phyloP scores from a whole-genome alignment of 2,113 vertebrate genomes.

The Oncorhynchus tshawytscha region DNA sequence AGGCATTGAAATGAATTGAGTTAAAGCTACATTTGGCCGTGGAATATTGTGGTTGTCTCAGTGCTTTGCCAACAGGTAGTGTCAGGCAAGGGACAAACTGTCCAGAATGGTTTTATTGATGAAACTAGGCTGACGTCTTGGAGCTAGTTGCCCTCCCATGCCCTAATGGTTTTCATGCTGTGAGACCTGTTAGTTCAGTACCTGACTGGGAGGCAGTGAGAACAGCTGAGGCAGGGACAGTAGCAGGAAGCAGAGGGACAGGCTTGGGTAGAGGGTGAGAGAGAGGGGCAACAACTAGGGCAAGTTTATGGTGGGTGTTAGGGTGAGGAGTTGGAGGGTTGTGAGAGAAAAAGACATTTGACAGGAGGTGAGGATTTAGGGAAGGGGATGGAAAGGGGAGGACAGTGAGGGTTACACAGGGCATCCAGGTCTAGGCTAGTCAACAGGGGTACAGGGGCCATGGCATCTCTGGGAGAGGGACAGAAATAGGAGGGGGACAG shows the following conservation, averaged over 20 bases:
- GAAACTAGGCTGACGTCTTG: too few relatives aligned
- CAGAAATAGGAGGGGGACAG: background rate
- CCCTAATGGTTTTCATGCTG: too few relatives aligned
- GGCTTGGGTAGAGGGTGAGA: conserved; percentile 6
- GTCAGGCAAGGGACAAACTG: background rate
- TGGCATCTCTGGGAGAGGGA: conserved; percentile 27
- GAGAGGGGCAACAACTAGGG: conserved; percentile 14
- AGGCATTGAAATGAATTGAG: too few relatives aligned
- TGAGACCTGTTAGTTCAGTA: conserved; percentile 34
- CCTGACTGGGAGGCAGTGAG: conserved; percentile 53
- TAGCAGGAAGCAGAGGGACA: background rate
- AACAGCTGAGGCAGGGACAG: conserved; percentile 18
- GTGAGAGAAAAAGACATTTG: too few relatives aligned
- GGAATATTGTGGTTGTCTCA: too few relatives aligned
- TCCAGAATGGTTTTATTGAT: too few relatives aligned
- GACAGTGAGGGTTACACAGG: conserved; percentile 59
- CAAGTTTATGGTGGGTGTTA: conserved; percentile 10
- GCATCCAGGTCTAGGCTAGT: conserved; percentile 73
- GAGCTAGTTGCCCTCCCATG: too few relatives aligned
- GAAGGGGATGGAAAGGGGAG: background rate
- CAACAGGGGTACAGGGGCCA: conserved; percentile 61
- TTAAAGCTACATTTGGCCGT: too few relatives aligned
- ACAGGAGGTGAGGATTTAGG: background rate
- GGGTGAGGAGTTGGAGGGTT: background rate
- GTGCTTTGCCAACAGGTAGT: too few relatives aligned